Base-by-base conservation (phyloP, 2,797 vertebrate species). In the Helicolenus hilgendorfi region DNA sequence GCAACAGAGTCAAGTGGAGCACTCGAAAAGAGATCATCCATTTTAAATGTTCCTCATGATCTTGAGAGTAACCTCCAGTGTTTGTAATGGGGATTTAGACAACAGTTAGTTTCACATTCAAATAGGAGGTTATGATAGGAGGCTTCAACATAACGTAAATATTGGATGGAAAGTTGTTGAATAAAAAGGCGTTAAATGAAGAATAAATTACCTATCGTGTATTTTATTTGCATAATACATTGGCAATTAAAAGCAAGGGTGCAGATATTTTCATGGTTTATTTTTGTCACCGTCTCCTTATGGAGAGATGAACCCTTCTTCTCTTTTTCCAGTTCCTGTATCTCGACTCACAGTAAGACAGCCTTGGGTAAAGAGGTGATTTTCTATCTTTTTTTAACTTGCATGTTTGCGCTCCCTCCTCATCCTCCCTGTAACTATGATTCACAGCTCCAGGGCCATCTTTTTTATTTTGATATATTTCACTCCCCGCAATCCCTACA, bases 381-480 rank as follows among this genome's bases (percentile, higher is more conserved):
- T 41, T 60, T 77, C 58, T 63, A 8, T 68, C 22, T 75, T 88
- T 81, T 68, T 79, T 33, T 62, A 62, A 68, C 58, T 59, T 7
- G 7, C 45, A 13, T 83, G 67, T 79, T 69, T 55, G 68, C 36
- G 22, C 73, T 65, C 71, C 11, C 31, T 41, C 11, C 13, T 27
- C 24, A 60, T 73, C 62, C 36, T 65, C 60, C 27, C 20, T 49
- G 14, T 81, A 91, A 72, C 63, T 36, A 20, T 56, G 38, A 87
- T 62, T 90, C 87, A 81, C 31, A 74, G 79, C 77, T 88, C 65
- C 7, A 56, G 74, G 74, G 81, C 73, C 70, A 58, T 80, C 55
- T 67, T 89, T 90, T 90, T 91, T 73, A 80, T 89, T 72, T 68
- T 49, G 33, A 76, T 69, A 58, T 55, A 24, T 77, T 87, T 87